Conservation (phyloP, 2,113 vertebrate species). For the Notarius quadriscutis region DNA sequence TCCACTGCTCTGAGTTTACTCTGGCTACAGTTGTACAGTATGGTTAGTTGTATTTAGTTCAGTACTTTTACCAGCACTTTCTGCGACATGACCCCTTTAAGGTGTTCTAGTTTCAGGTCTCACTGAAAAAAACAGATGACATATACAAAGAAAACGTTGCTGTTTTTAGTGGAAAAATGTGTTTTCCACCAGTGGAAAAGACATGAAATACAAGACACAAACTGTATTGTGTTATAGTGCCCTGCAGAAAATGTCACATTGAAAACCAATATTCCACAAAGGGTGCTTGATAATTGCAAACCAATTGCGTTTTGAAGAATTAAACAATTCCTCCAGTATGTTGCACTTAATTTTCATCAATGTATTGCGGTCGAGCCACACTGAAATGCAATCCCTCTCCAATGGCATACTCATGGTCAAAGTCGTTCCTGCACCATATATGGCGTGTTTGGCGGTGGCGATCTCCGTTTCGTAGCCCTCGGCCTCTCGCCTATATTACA, state of each 20-base stretch:
- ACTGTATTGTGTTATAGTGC: not conserved
- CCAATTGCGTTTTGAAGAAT: not conserved
- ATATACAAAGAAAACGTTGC: not conserved
- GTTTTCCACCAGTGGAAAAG: not conserved
- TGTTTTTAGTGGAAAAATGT: not conserved
- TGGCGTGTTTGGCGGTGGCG: no score
- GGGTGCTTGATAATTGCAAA: not conserved
- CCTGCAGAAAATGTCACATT: not conserved
- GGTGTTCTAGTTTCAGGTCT: slow-evolving; percentile 4
- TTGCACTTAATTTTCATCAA: no score
- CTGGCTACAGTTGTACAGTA: no score
- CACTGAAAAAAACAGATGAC: not conserved
- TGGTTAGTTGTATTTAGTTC: not conserved
- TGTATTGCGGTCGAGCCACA: no score
- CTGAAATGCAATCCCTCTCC: not conserved
- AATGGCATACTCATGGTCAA: no score
- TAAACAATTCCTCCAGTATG: not conserved
- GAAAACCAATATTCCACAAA: not conserved
- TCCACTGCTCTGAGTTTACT: not conserved
- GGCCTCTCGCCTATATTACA: no score
- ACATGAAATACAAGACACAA: not conserved
- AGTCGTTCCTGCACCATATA: no score
- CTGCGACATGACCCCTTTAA: not conserved
- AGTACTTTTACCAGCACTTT: not conserved
- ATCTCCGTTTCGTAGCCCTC: no score